These are phyloP conservation scores for Paraplagusia blochii DNA, from an alignment of 2,113 vertebrate genomes.

Conservation along the genomic window DNA sequence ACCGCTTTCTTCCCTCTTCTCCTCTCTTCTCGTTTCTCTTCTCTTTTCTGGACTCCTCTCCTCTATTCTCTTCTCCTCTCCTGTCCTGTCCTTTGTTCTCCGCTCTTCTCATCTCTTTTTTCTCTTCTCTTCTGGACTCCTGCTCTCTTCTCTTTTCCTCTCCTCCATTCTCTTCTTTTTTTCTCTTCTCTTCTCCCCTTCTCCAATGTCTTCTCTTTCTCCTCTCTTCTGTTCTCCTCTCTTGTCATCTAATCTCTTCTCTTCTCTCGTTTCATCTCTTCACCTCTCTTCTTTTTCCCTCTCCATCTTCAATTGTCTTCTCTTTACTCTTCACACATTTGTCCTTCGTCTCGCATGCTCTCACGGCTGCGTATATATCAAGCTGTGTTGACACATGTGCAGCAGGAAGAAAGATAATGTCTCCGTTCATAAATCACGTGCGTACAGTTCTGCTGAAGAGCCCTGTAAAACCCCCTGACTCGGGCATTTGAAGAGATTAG, in stretches of 20 bases:
- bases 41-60: no score
- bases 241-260: neutral
- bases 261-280: neutral
- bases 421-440: conserved; percentile 35
- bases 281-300: neutral
- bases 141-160: neutral
- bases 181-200: neutral
- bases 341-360: neutral
- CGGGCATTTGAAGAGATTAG: conserved; percentile 6
- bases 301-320: neutral
- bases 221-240: neutral
- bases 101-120: neutral
- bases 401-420: conserved; percentile 21
- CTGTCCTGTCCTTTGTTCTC: no score
- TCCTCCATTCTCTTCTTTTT: neutral
- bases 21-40: neutral
- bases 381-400: conserved; percentile 14
- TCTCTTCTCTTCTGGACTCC: neutral
- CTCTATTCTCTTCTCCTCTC: neutral
- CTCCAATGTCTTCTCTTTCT: no score
- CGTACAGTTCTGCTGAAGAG: conserved; percentile 4
- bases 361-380: conserved; percentile 1
- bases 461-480: conserved; percentile 20
- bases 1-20: neutral
- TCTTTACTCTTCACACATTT: neutral